Evolutionary conservation across 2,888 invertebrate genomes (phyloP), one percentile per base, ranked within the genome.

Genomic region (Silvanus unidentatus): DNA sequence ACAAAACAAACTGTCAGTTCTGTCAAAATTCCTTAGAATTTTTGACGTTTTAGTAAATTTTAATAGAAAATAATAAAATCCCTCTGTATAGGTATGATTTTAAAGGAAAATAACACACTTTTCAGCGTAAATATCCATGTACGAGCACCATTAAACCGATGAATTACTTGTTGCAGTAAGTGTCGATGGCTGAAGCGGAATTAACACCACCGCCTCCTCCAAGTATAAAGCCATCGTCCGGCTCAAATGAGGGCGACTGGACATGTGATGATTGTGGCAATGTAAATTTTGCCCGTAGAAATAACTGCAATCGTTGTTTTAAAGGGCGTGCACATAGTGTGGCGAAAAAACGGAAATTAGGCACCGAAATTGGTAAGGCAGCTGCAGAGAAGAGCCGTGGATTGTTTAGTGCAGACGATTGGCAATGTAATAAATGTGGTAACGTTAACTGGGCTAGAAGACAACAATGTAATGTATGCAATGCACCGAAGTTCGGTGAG

Each of bases 361-460:
- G 96, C 1, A 90, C 91, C 47, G 98, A 98, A 75, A 97, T 99
- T 59, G 99, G 99, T 2, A 98, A 98, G 75, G 90, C 88, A 14
- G 93, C 96, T 28, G 99, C 99, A 0, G 99, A 99, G 71, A 98
- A 98, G 73, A 95, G 95, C 63, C 84, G 93, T 59, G 96, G 96
- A n/a, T 76, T 96, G 48, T 85, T 82, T 71, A 93, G 94, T 73
- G 98, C 99, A 29, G 98, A 99, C 70, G 99, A 99, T 73, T 99
- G 99, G 99, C 94, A 96, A 68, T 99, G 99, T 72, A 93, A 91
- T 73, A 97, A 97, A 77, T 99, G 99, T 75, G 97, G 97, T n/a
- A 99, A 99, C 73, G 98, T 99, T 9, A 99, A 99, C 73, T 96
- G 96, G 99, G 97, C 98, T 15, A 79, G 96, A 52, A 79, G 99